These are phyloP conservation scores for Globodera ellingtonae DNA, from an alignment of 1,140 invertebrate species.

Conservation along the genomic window DNA sequence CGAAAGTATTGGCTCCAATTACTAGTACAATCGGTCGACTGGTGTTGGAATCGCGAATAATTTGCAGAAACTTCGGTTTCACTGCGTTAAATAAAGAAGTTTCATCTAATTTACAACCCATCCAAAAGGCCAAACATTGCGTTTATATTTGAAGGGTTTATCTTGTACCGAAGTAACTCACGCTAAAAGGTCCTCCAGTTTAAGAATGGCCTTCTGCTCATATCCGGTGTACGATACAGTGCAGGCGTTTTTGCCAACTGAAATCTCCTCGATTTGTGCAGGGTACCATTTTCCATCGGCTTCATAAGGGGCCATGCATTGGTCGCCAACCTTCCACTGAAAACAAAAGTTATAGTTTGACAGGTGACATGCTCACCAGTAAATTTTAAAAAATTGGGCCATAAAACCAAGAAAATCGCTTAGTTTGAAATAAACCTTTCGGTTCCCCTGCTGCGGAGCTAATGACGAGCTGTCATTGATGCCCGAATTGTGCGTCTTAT, in stretches of 20 bases:
- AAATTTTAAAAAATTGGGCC: background rate
- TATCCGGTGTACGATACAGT: slow-evolving; percentile 45
- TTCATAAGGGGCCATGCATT: slow-evolving; percentile 46
- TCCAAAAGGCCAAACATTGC: background rate
- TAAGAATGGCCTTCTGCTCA: slow-evolving; percentile 34
- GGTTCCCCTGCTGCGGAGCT: background rate
- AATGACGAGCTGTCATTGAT: slow-evolving; percentile 8
- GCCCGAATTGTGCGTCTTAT: slow-evolving; percentile 11
- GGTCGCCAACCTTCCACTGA: slow-evolving; percentile 44
- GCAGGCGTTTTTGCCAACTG: slow-evolving; percentile 28
- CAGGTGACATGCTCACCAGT: too few relatives aligned
- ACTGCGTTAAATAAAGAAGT: background rate
- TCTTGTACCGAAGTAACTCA: slow-evolving; percentile 28
- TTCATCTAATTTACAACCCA: background rate
- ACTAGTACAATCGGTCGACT: background rate
- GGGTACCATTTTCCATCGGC: slow-evolving; percentile 44
- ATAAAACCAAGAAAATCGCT: background rate
- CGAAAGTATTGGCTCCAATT: background rate
- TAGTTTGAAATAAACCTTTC: background rate
- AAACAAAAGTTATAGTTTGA: slow-evolving; percentile 16
- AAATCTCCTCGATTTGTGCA: slow-evolving; percentile 38
- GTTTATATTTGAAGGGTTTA: slow-evolving; percentile 1
- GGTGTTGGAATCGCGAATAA: background rate
- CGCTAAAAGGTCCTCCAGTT: slow-evolving; percentile 43
- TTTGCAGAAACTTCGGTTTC: background rate